Conservation (phyloP, 2,888 invertebrate species). For the Yponomeuta sedellus region DNA sequence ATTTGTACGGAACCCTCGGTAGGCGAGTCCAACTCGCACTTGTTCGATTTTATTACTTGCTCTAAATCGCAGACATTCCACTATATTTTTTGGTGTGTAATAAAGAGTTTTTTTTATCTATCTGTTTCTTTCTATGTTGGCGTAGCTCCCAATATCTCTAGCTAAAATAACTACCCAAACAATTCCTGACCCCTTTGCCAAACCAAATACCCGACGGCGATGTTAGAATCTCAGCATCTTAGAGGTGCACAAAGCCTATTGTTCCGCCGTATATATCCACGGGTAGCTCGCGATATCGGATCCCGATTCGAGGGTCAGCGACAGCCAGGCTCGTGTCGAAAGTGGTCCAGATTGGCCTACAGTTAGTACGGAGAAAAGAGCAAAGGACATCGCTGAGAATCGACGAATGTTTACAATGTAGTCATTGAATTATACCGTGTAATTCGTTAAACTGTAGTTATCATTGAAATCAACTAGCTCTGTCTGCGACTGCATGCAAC, state of each 20-base stretch:
- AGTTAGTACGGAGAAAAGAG: not conserved
- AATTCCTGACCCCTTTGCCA: constrained; percentile 1
- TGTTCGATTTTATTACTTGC: no score
- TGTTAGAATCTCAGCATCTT: not conserved
- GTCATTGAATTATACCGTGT: no score
- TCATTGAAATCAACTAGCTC: no score
- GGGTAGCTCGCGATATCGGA: not conserved
- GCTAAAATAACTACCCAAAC: not conserved
- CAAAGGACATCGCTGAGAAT: no score
- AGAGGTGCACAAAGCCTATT: constrained; percentile 8
- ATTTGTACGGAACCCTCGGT: no score
- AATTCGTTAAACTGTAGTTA: no score
- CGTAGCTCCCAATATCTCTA: not conserved
- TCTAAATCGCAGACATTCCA: no score
- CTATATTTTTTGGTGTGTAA: no score
- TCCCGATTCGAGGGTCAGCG: not conserved
- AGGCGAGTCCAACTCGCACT: no score
- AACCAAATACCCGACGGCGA: not conserved
- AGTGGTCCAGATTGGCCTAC: not conserved
- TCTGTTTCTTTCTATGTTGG: no score
- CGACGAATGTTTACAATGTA: not conserved
- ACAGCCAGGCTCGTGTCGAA: not conserved
- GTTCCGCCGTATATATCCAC: not conserved
- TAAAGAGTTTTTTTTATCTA: no score
- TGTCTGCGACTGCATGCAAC: no score